Evolutionary conservation across 2,888 invertebrate genomes (phyloP).

Genomic region (Didymodactylos carnosus): DNA sequence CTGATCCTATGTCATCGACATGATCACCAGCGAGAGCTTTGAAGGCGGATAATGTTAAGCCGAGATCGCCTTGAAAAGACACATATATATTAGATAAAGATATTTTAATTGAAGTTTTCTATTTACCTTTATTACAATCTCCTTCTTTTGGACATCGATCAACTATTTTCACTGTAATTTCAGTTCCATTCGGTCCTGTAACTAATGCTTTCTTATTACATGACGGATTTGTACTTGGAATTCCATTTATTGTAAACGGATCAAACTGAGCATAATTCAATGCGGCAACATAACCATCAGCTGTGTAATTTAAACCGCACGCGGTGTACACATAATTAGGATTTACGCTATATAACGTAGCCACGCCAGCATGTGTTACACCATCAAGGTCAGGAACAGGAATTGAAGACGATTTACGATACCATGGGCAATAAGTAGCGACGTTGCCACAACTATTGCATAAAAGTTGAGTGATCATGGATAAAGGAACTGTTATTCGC

Average conservation of each 20-base stretch:
- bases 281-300: background rate
- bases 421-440: background rate
- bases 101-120: background rate
- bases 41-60: background rate
- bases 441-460: background rate
- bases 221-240: background rate
- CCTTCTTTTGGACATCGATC: background rate
- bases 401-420: too few relatives aligned
- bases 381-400: too few relatives aligned
- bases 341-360: too few relatives aligned
- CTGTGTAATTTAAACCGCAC: too few relatives aligned
- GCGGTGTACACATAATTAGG: too few relatives aligned
- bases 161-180: background rate
- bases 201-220: background rate
- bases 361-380: too few relatives aligned
- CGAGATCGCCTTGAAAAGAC: background rate
- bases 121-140: background rate
- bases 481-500: too few relatives aligned
- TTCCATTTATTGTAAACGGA: background rate
- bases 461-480: too few relatives aligned
- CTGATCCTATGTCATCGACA: too few relatives aligned
- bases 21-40: background rate
- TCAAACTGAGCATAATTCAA: background rate
- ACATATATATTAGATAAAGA: background rate
- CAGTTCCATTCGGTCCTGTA: background rate